Base-by-base conservation (phyloP, 2,888 invertebrate genomes). In the Ptychoptera contaminata region DNA sequence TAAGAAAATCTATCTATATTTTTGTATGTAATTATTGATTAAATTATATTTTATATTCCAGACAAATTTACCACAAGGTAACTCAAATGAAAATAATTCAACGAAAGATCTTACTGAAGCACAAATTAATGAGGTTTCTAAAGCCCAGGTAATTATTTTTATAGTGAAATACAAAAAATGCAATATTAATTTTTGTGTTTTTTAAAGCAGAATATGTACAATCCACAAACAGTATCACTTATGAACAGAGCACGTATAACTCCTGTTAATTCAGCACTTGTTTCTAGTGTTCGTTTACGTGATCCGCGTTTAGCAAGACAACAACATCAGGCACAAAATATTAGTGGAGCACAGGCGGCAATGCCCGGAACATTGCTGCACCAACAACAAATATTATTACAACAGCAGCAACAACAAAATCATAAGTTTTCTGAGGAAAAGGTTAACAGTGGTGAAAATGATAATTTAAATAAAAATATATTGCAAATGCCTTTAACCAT, bases 261-360 rank as follows among this genome's bases (percentile, higher is more conserved):
- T 49, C 76, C 76, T 4, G 71, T 69, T 6, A 71, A 68, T 55
- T 62, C 70, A 35, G 63, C 67, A 29, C 58, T 71, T 50, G 58
- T 72, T 16, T 45, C 63, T 1, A 69, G 55, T 46, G 58, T 61
- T 10, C 58, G 64, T 5, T 60, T 54, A 36, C 57, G 67, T 10
- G 69, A 69, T 58, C 73, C 58, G 48, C 68, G 60, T 48, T 62
- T 61, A 54, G 65, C 54, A 49, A 65, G 59, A 35, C 70, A 65
- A 41, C 56, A 59, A 47, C 60, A 59, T 40, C 53, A 57, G n/a
- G 29, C 51, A 36, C 47, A 11, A 36, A 45, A 39, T 29, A 9
- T 53, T 37, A 38, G 42, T 29, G 38, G 42, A 42, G 44, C 48
- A 40, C 37, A 49, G 31, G 37, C 52, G 14, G 42, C 12, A 41